A percentile compares a stretch with the other conserved stretches of the same genome.
Conservation (phyloP, 2,888 invertebrate species). For the Alloplasta piceator region DNA sequence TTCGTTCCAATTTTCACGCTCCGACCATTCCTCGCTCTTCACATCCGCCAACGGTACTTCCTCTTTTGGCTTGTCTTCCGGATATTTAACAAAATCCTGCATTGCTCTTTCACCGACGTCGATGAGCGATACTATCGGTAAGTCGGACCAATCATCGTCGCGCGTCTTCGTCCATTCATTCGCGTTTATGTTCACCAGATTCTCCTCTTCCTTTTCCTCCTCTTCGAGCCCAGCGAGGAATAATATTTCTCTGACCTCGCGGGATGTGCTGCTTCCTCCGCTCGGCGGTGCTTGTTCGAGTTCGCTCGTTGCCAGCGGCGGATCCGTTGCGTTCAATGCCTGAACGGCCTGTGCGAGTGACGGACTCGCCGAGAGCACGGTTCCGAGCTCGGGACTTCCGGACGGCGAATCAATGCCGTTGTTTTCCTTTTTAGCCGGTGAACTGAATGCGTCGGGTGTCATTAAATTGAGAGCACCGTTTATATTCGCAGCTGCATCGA, state of each 20-base stretch:
- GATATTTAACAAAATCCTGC: conserved; percentile 58
- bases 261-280: conserved; percentile 94
- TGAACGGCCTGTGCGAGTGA: conserved; percentile 79
- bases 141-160: conserved; percentile 82
- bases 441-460: conserved; percentile 94
- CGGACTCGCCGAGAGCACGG: conserved; percentile 77
- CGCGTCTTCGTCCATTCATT: conserved; percentile 64
- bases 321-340: conserved; percentile 75
- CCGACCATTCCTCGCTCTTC: conserved; percentile 42
- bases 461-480: conserved; percentile 88
- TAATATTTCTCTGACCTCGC: conserved; percentile 95
- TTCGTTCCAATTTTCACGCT: conserved; percentile 49
- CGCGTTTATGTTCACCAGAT: conserved; percentile 71
- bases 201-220: conserved; percentile 73
- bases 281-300: conserved; percentile 85
- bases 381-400: conserved; percentile 78
- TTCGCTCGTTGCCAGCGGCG: conserved; percentile 76
- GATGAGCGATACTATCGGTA: conserved; percentile 80
- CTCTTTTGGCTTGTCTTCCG: conserved; percentile 49
- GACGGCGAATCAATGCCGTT: conserved; percentile 79
- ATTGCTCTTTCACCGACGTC: conserved; percentile 72
- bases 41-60: conserved; percentile 22
- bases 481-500: conserved; percentile 77
- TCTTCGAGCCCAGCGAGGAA: conserved; percentile 86
- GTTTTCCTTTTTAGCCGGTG: conserved; percentile 84